Evolutionary conservation across 2,797 vertebrate genomes (phyloP).

Genomic region (Hapalemur alaotrensis): DNA sequence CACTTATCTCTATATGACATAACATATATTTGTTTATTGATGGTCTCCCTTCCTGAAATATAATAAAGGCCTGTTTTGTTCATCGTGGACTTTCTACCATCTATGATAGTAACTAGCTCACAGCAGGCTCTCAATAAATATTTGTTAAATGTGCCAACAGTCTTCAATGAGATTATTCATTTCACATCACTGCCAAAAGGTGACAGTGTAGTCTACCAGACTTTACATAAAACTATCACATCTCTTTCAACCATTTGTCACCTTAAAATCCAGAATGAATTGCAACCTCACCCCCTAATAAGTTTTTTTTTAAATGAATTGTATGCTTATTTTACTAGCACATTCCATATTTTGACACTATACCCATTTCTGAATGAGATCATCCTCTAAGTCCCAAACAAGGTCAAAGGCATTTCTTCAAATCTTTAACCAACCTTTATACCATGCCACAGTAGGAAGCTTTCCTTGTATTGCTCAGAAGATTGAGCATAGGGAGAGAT

Average conservation of each 20-base stretch:
- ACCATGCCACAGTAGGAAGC: background rate
- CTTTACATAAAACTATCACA: background rate
- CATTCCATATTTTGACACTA: conserved; percentile 28
- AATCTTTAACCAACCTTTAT: conserved; percentile 1
- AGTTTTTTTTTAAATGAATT: background rate
- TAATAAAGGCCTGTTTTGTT: background rate
- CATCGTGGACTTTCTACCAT: background rate
- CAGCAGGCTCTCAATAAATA: background rate
- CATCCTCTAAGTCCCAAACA: conserved; percentile 22
- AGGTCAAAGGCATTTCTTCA: conserved; percentile 36
- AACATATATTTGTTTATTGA: background rate
- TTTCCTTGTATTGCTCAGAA: conserved; percentile 10
- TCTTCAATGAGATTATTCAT: background rate
- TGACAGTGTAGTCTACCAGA: background rate
- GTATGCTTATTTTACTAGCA: conserved; percentile 5
- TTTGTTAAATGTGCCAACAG: background rate
- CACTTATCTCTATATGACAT: background rate
- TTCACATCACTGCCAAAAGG: background rate
- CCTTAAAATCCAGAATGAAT: background rate
- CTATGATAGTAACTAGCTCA: background rate
- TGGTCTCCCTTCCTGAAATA: background rate
- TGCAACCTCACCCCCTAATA: background rate
- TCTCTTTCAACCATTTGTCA: background rate
- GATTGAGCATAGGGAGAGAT: background rate
- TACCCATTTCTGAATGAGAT: conserved; percentile 38